phyloP scores from a whole-genome alignment of 1,140 invertebrate genomes.

The Geopemphigus sp. region DNA sequence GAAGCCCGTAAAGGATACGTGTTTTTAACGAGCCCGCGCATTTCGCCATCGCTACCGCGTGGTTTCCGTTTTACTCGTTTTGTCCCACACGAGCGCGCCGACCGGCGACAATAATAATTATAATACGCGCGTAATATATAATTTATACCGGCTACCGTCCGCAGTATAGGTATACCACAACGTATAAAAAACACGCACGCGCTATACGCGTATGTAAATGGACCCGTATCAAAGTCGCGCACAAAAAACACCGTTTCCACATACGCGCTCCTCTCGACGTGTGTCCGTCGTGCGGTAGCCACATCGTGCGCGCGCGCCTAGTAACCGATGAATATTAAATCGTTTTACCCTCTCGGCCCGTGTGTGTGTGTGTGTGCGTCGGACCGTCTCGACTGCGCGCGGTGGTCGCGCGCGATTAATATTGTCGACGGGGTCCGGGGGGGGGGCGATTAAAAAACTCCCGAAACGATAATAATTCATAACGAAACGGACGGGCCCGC shows the following conservation, averaged over 20 bases:
- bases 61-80: no score
- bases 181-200: no score
- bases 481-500: no score
- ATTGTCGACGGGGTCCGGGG: conserved; percentile 16
- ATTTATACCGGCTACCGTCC: no score
- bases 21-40: no score
- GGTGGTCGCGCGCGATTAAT: conserved; percentile 43
- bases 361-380: not conserved
- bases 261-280: conserved; percentile 32
- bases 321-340: conserved; percentile 47
- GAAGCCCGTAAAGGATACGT: not conserved
- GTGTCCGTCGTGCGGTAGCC: conserved; percentile 1
- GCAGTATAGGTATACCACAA: no score
- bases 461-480: conserved; percentile 5
- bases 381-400: conserved; percentile 18
- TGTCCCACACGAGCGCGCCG: no score
- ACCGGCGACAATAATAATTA: no score
- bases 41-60: no score
- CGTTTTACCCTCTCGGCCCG: conserved; percentile 16
- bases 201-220: no score
- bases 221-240: conserved; percentile 30
- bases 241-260: conserved; percentile 13
- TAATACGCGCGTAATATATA: no score
- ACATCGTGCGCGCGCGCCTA: not conserved
- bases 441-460: conserved; percentile 17